Conservation (phyloP, 2,888 invertebrate genomes). For the Campopleginae sp. region DNA sequence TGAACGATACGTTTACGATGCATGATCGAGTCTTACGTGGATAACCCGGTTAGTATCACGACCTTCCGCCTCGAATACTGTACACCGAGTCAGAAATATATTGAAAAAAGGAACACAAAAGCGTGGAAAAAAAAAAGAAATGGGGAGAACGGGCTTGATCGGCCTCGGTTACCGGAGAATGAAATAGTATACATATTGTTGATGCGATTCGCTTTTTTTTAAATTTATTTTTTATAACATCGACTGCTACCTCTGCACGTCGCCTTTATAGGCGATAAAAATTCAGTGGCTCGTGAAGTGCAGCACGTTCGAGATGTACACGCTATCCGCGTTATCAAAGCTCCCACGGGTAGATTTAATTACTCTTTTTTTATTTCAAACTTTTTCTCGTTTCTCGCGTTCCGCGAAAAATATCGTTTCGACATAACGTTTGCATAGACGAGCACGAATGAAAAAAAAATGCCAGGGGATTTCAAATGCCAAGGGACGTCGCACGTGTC, state of each 20-base stretch:
- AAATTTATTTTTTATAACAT: constrained; percentile 31
- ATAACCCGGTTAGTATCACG: constrained; percentile 63
- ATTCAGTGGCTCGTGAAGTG: constrained; percentile 64
- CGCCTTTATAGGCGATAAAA: constrained; percentile 66
- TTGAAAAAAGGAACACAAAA: constrained; percentile 45
- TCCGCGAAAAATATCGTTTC: constrained; percentile 41
- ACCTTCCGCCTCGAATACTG: constrained; percentile 56
- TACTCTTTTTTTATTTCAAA: constrained; percentile 38
- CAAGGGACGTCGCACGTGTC: background rate
- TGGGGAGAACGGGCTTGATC: constrained; percentile 36
- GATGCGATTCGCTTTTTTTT: constrained; percentile 38
- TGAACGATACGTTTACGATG: constrained; percentile 43
- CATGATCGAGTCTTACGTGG: constrained; percentile 47
- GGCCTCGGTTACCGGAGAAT: constrained; percentile 54
- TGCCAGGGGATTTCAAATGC: constrained; percentile 21
- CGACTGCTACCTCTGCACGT: constrained; percentile 31
- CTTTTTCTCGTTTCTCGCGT: constrained; percentile 28
- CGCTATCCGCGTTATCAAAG: constrained; percentile 63
- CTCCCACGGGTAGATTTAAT: constrained; percentile 60
- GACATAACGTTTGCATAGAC: constrained; percentile 16
- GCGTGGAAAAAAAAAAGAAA: constrained; percentile 22
- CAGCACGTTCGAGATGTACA: constrained; percentile 59
- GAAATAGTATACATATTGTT: constrained; percentile 56
- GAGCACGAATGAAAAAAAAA: constrained; percentile 35
- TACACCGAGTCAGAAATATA: constrained; percentile 53